Evolutionary conservation across 2,113 vertebrate species (phyloP), one percentile per base, ranked within the genome.

Genomic region (Lichenostomus cassidix): DNA sequence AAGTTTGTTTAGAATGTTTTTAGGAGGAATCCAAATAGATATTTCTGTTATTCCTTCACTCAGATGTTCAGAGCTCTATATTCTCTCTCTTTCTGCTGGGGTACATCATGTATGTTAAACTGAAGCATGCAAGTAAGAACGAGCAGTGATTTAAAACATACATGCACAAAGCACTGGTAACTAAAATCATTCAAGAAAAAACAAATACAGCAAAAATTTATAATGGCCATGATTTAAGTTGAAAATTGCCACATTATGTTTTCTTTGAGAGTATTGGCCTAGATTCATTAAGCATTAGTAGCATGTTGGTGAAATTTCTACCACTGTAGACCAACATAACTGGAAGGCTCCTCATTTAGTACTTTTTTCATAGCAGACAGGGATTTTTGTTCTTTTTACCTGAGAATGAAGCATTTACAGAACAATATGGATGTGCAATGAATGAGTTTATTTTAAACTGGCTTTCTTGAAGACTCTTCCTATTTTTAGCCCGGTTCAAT

Each of bases 401-500:
- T 73, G 21, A 83, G 78, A 94, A 86, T 21, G 11, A 89, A 44
- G 21, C 29, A 46, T 87, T 92, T 87, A 52, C 21, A 83, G 65
- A 73, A 55, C 16, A 69, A 47, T 44, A 35, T 28, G 5, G 65
- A 68, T 27, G 17, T 64, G 29, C 84, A 69, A 63, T 89, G 69
- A 83, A 10, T 65, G 22, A 15, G 39, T 83, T 91, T 87, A 87
- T 79, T 89, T 93, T 55, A 79, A 82, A 69, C 62, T 46, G 35
- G 24, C 31, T 92, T 95, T 86, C 68, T 77, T 37, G 27, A 64
- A 69, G 49, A 15, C 13, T 64, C 20, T 37, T 67, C 11, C 86
- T 94, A 85, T 83, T 93, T 94, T 95, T 87, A 91, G 56, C 28
- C 39, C 2, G 2, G 25, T 52, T 70, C 67, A 65, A n/a, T 87